Base-by-base conservation (phyloP, 2,888 invertebrate species). In the Netelia fuscicornis region DNA sequence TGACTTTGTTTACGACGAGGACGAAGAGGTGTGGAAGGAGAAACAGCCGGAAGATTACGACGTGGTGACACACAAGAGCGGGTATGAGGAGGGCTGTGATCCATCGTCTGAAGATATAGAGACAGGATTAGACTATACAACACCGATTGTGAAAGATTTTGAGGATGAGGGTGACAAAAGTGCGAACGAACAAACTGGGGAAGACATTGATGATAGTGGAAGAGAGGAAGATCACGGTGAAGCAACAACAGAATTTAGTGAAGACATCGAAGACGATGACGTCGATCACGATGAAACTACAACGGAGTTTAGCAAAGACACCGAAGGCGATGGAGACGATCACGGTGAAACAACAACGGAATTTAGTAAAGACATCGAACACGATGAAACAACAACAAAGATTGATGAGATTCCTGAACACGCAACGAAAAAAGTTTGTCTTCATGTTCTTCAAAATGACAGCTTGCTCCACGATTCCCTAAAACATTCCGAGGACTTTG, bases 381-480 rank as follows among this genome's bases (percentile, higher is more conserved):
- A 67, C 52, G 23, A 64, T 13, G 10, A 20, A 8, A 81, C 9
- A 2, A 86, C 75, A 6, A 79, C 44, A 58, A 37, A 86, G 2
- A 83, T 81, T 2, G 44, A 10, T 77, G 54, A 83, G 81, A 8
- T 83, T 86, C 11, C 30, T 83, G 60, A 86, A 82, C 11, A 71
- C 44, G 81, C 79, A 0, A 88, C 89, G 1, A 87, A 87, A n/a
- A 89, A 78, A 52, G 52, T 90, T 44, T 91, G 90, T 67, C 64
- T 91, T 44, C 87, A 86, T n/a, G 84, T 86, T 67, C 62, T 86
- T 44, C 68, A 81, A 20, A 68, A 83, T 81, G 74, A 83, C 5
- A 62, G 1, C 71, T 78, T n/a, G 17, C 58, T 80, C 23, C 11
- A 67, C 3, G 60, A 81, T 23, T 67, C 74, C 42, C 65, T 44